A percentile compares a stretch with the other conserved stretches of the same genome.
phyloP scores from a whole-genome alignment of 2,888 invertebrate genomes.

The Nineta flava region DNA sequence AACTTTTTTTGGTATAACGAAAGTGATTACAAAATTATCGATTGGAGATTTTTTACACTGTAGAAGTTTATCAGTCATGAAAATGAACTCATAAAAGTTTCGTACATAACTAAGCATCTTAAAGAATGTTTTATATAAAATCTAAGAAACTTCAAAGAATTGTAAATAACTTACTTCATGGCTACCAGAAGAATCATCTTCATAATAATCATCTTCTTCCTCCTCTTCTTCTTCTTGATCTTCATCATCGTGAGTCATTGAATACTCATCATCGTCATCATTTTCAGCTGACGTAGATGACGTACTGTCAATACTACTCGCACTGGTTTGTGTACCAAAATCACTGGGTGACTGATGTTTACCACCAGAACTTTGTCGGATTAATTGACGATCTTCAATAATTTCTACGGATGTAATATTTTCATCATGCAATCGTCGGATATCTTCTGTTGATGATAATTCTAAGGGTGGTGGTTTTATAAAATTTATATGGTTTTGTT shows the following conservation, averaged over 20 bases:
- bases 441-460: neutral
- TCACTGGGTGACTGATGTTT: neutral
- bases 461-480: neutral
- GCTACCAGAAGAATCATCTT: slow-evolving; percentile 3
- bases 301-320: slow-evolving; percentile 1
- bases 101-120: too few species aligned
- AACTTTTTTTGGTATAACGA: too few species aligned
- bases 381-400: neutral
- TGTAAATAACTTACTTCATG: neutral
- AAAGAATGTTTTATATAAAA: too few species aligned
- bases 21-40: too few species aligned
- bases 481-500: neutral
- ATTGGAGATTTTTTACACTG: too few species aligned
- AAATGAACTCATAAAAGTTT: too few species aligned
- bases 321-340: neutral
- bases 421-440: neutral
- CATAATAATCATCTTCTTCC: slow-evolving; percentile 3
- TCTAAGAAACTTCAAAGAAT: too few species aligned
- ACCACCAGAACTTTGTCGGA: neutral
- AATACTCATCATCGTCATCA: slow-evolving; percentile 1
- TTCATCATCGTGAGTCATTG: neutral
- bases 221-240: neutral
- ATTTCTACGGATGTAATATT: neutral
- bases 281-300: slow-evolving; percentile 2
- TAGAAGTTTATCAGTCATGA: too few species aligned